phyloP scores from a whole-genome alignment of 1,140 invertebrate species.

The Drosophila parabipectinata region DNA sequence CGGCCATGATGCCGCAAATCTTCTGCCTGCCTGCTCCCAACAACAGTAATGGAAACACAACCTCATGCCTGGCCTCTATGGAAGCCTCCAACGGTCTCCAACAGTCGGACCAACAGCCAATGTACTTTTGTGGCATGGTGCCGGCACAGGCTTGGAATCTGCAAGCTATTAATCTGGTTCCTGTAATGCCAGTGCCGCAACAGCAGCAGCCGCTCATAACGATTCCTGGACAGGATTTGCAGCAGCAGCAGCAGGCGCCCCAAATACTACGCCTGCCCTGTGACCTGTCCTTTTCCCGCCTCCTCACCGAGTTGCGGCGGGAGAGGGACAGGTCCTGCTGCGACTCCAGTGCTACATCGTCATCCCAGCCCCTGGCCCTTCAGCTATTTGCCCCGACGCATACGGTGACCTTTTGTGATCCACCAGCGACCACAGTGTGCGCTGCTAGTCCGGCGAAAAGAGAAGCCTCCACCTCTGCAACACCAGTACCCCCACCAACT shows the following conservation, averaged over 20 bases:
- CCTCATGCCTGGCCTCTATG: not conserved
- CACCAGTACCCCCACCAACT: not conserved
- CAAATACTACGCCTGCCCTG: conserved; percentile 14
- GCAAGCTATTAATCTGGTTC: conserved; percentile 12
- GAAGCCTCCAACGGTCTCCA: not conserved
- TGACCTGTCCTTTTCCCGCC: conserved; percentile 38
- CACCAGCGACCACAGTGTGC: not conserved
- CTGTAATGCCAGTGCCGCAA: conserved; percentile 1
- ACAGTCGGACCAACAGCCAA: conserved; percentile 8
- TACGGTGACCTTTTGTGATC: conserved; percentile 1
- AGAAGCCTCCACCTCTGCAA: not conserved
- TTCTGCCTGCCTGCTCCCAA: conserved; percentile 8
- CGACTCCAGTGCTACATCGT: conserved; percentile 4
- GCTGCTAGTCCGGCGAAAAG: not conserved
- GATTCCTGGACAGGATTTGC: conserved; percentile 12
- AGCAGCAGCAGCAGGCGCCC: conserved; percentile 19
- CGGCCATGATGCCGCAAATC: conserved; percentile 6
- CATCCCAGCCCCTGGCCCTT: conserved; percentile 13
- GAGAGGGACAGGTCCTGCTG: conserved; percentile 19
- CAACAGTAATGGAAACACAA: not conserved
- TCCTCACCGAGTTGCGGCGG: conserved; percentile 14
- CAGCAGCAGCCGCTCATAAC: conserved; percentile 18
- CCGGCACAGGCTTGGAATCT: conserved; percentile 25
- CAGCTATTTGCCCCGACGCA: conserved; percentile 38
- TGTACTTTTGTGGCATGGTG: conserved; percentile 14